A percentile compares a stretch with the other conserved stretches of the same genome.
phyloP scores from a whole-genome alignment of 2,888 invertebrate species.

The Eumerus sabulonum region DNA sequence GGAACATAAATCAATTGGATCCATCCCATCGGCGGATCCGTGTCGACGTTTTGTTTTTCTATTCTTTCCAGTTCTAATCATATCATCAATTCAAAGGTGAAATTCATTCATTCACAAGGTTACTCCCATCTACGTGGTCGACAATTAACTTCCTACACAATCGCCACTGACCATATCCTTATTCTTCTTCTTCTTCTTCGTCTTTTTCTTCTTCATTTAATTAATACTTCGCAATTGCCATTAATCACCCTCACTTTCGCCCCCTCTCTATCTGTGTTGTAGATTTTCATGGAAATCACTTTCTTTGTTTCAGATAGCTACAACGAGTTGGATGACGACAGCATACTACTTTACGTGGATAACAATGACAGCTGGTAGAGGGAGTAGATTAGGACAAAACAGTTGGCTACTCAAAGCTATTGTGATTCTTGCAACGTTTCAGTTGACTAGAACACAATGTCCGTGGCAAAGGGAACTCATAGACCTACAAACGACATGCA shows the following conservation, averaged over 20 bases:
- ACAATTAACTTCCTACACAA: slow-evolving; percentile 37
- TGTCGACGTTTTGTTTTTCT: no score
- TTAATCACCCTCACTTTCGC: slow-evolving; percentile 62
- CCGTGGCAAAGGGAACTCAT: slow-evolving; percentile 89
- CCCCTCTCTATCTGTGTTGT: slow-evolving; percentile 42
- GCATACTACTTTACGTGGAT: slow-evolving; percentile 48
- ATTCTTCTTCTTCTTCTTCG: slow-evolving; percentile 31
- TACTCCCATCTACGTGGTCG: slow-evolving; percentile 34
- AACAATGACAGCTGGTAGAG: slow-evolving; percentile 50
- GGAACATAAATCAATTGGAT: slow-evolving; percentile 50
- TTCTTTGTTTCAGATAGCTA: slow-evolving; percentile 48
- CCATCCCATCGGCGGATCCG: slow-evolving; percentile 7
- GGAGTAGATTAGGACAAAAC: slow-evolving; percentile 21
- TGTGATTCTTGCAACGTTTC: slow-evolving; percentile 41
- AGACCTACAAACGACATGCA: slow-evolving; percentile 89
- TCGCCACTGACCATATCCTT: not conserved
- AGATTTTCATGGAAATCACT: slow-evolving; percentile 54
- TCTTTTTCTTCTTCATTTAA: slow-evolving; percentile 36
- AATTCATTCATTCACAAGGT: no score
- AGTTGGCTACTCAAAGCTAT: slow-evolving; percentile 54
- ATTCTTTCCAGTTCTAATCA: not conserved
- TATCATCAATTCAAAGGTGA: slow-evolving; percentile 14
- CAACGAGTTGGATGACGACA: slow-evolving; percentile 54
- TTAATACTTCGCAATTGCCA: slow-evolving; percentile 56
- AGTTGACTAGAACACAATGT: slow-evolving; percentile 82